Evolutionary conservation across 2,797 vertebrate species (phyloP).

Genomic region (Gallinago stenura): DNA sequence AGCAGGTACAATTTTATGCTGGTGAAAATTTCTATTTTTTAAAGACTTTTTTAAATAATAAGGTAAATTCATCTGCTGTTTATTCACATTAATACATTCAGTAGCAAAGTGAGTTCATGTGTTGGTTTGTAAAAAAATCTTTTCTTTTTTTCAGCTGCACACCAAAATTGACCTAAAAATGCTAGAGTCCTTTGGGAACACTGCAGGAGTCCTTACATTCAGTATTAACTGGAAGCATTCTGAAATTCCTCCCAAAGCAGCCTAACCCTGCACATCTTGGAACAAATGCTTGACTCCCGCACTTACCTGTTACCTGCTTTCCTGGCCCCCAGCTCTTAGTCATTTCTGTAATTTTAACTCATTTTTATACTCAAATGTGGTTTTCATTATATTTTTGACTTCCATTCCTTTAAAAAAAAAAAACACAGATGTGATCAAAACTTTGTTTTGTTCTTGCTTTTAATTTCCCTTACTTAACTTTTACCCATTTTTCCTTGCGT

Average conservation of each 20-base stretch:
- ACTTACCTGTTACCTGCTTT: neutral
- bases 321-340: neutral
- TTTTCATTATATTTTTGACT: neutral
- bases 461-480: neutral
- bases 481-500: neutral
- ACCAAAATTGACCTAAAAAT: neutral
- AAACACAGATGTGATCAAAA: neutral
- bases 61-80: neutral
- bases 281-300: neutral
- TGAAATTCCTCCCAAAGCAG: neutral
- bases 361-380: neutral
- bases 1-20: neutral
- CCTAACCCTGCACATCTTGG: neutral
- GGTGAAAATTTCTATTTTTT: neutral
- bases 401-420: neutral
- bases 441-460: neutral
- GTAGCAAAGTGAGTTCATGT: neutral
- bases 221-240: neutral
- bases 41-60: neutral
- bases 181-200: neutral
- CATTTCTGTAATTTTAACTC: neutral
- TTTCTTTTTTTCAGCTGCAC: neutral
- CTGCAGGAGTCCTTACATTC: neutral
- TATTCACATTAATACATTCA: neutral
- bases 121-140: neutral